These are phyloP conservation scores for Hirtodrosophila alboralis DNA, from an alignment of 2,888 invertebrate genomes.

Conservation along the genomic window DNA sequence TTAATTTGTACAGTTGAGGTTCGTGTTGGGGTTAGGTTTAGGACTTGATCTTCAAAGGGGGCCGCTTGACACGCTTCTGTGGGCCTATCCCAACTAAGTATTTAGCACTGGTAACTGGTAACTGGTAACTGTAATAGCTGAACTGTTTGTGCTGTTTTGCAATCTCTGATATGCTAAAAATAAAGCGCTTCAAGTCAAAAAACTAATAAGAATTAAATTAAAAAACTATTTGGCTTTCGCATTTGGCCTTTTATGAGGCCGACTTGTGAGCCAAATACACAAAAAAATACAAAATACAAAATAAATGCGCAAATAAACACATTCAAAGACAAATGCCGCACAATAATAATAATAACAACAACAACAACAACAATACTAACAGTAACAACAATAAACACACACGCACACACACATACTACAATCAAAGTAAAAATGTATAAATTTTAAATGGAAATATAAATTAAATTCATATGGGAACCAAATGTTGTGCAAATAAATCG, in stretches of 20 bases:
- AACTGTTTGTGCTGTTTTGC: slow-evolving; percentile 10
- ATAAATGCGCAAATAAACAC: slow-evolving; percentile 63
- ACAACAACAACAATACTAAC: slow-evolving; percentile 23
- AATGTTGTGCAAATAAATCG: slow-evolving; percentile 78
- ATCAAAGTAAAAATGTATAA: slow-evolving; percentile 60
- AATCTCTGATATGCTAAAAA: slow-evolving; percentile 37
- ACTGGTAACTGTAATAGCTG: slow-evolving; percentile 41
- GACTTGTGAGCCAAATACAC: slow-evolving; percentile 23
- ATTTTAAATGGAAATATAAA: slow-evolving; percentile 76
- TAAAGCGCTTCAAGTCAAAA: slow-evolving; percentile 21
- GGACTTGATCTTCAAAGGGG: slow-evolving; percentile 32
- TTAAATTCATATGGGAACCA: slow-evolving; percentile 77
- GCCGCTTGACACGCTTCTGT: slow-evolving; percentile 18
- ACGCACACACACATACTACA: slow-evolving; percentile 26
- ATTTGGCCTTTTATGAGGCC: slow-evolving; percentile 60
- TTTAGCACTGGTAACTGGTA: too few species aligned
- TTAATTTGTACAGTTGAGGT: slow-evolving; percentile 39
- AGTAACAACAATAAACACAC: slow-evolving; percentile 19
- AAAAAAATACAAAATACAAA: slow-evolving; percentile 34
- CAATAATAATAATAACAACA: slow-evolving; percentile 33
- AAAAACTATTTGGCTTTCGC: slow-evolving; percentile 62
- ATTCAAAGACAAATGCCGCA: slow-evolving; percentile 71
- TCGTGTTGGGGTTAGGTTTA: slow-evolving; percentile 14
- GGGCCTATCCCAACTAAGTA: slow-evolving; percentile 54
- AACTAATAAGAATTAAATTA: slow-evolving; percentile 67